Percentiles rank a stretch among this genome's conserved stretches.
These are phyloP conservation scores for Chloroceryle amazona DNA, from an alignment of 2,797 vertebrate genomes.

Conservation along the genomic window DNA sequence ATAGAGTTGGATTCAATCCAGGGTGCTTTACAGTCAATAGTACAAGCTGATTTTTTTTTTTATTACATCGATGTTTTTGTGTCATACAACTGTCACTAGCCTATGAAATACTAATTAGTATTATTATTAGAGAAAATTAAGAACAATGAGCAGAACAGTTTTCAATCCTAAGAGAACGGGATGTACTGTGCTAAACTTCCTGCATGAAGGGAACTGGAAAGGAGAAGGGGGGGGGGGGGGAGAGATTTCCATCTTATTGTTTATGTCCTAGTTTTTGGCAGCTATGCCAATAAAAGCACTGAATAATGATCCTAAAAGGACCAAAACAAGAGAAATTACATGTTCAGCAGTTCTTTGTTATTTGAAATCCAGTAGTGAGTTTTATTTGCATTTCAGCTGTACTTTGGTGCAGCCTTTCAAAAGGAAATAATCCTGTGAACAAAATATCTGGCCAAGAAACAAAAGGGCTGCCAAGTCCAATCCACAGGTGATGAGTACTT, in stretches of 20 bases:
- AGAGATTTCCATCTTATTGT: slow-evolving; percentile 72
- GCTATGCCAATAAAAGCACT: slow-evolving; percentile 79
- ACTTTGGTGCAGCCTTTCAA: slow-evolving; percentile 64
- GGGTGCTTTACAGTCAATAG: background rate
- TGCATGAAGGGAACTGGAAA: background rate
- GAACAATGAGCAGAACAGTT: slow-evolving; percentile 59
- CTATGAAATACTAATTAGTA: background rate
- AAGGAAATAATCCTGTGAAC: slow-evolving; percentile 60
- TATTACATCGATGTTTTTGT: background rate
- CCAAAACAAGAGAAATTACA: slow-evolving; percentile 70
- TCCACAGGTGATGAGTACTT: slow-evolving; percentile 77
- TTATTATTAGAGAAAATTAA: slow-evolving; percentile 32
- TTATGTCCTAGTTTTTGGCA: slow-evolving; percentile 68
- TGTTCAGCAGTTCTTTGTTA: slow-evolving; percentile 73
- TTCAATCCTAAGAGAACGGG: slow-evolving; percentile 37
- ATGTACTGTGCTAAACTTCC: slow-evolving; percentile 74
- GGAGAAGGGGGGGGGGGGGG: no score
- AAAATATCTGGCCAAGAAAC: slow-evolving; percentile 34
- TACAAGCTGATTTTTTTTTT: background rate
- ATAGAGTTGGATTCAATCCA: background rate
- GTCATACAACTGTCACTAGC: background rate
- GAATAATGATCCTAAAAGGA: slow-evolving; percentile 52
- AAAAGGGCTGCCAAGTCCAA: slow-evolving; percentile 61
- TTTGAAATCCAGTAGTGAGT: slow-evolving; percentile 44
- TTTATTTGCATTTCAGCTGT: slow-evolving; percentile 53